Base-by-base conservation (phyloP, 2,797 vertebrate genomes). In the Chelon auratus region DNA sequence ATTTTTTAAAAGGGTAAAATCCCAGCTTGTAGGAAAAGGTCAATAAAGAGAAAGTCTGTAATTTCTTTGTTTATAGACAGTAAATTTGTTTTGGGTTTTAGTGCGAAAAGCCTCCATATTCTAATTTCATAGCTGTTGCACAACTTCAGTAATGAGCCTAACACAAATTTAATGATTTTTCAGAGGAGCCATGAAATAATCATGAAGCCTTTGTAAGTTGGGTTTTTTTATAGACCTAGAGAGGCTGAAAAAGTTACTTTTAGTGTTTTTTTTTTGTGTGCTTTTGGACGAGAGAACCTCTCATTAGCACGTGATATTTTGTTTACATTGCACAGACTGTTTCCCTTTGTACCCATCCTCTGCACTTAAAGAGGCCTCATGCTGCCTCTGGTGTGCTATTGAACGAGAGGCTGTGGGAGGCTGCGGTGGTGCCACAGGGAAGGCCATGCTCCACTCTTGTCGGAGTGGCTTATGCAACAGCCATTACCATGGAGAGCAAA, bases 381-480 rank as follows among this genome's bases (percentile, higher is more conserved):
- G 75, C 76, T 59, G 68, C 83, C 82, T 73, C 64, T 39, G 18
- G 69, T 77, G 87, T 72, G 77, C 73, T 77, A 61, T 82, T 88
- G 82, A 89, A 90, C 77, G 80, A 74, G 88, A 80, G 88, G 76
- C 78, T 40, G 90, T 94, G 90, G 93, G 91, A 88, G 86, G 90
- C n/a, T 79, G 87, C 47, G 72, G 75, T 61, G 77, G 84, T 92
- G 83, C 89, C 90, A 85, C 85, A 52, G 90, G 78, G 85, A 89
- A 90, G 89, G 87, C 84, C 78, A 22, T 57, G 81, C 81, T 88
- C 87, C 77, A 57, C 86, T 87, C 85, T 20, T 63, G 67, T 83
- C 80, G 78, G 89, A 92, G 92, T 90, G 90, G 68, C 64, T 94
- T 95, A 93, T 82, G 87, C 85, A 95, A 94, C 90, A 78, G 80